phyloP scores from a whole-genome alignment of 2,888 invertebrate genomes.

The Drosophila pseudotalamancana region DNA sequence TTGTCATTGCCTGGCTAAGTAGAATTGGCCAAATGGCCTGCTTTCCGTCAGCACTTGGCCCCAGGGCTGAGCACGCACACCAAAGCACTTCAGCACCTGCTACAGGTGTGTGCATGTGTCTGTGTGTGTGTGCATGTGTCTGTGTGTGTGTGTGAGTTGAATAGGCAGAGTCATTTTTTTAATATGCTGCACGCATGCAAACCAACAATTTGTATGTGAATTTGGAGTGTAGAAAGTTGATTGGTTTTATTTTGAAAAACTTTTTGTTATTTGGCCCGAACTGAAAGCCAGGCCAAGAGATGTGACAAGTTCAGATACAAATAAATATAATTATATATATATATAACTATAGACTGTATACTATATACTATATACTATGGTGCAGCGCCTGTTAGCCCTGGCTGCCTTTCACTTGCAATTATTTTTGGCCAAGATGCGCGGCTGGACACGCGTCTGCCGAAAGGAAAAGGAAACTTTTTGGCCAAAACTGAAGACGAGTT shows the following conservation, averaged over 20 bases:
- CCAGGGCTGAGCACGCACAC: constrained; percentile 48
- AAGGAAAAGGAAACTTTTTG: constrained; percentile 59
- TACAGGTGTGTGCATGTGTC: constrained; percentile 2
- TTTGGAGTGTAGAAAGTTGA: constrained; percentile 77
- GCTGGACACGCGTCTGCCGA: constrained; percentile 29
- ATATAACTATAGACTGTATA: not conserved
- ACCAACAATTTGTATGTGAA: constrained; percentile 68
- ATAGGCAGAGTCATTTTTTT: constrained; percentile 73
- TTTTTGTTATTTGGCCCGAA: constrained; percentile 19
- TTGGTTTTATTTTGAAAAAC: constrained; percentile 55
- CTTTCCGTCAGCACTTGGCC: constrained; percentile 37
- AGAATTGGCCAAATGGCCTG: constrained; percentile 57
- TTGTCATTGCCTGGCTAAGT: constrained; percentile 64
- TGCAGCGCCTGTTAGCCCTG: constrained; percentile 46
- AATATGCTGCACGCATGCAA: constrained; percentile 81
- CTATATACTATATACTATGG: not conserved
- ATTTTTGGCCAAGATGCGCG: constrained; percentile 58
- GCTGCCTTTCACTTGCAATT: constrained; percentile 69
- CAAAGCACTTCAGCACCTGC: constrained; percentile 50
- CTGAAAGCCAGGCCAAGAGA: constrained; percentile 36
- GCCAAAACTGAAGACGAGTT: constrained; percentile 41
- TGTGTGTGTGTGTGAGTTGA: constrained; percentile 15
- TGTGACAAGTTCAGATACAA: constrained; percentile 40
- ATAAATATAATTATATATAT: not conserved
- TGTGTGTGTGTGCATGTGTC: not conserved